These are phyloP conservation scores for Dorcus parallelipipedus DNA, from an alignment of 2,888 invertebrate species.

Conservation along the genomic window DNA sequence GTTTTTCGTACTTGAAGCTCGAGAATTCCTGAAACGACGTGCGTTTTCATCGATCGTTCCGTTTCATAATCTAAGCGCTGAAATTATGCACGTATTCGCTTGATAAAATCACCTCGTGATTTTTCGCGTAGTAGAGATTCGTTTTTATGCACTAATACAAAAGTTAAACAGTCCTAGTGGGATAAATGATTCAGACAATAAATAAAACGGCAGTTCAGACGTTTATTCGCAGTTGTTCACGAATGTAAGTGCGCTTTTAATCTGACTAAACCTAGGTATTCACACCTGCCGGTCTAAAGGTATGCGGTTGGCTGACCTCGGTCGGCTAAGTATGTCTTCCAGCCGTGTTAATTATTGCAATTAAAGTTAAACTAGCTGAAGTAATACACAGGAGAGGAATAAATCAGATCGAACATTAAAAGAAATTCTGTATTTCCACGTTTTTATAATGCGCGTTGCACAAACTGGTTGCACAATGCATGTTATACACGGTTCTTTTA, in stretches of 20 bases:
- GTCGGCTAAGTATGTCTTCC: constrained; percentile 28
- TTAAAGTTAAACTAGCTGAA: constrained; percentile 23
- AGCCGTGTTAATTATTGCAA: constrained; percentile 33
- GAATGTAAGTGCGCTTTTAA: constrained; percentile 15
- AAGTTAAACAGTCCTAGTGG: no score
- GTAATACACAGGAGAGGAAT: constrained; percentile 11
- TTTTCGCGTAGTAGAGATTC: no score
- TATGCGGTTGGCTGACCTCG: constrained; percentile 31
- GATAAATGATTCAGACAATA: constrained; percentile 13
- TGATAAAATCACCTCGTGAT: no score
- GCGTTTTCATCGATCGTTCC: no score
- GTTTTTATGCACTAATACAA: no score
- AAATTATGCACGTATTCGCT: no score
- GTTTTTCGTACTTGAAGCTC: no score
- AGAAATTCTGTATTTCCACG: constrained; percentile 1
- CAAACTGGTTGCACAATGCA: no score
- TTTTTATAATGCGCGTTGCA: no score
- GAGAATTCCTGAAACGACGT: no score
- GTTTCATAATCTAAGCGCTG: no score
- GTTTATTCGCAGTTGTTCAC: constrained; percentile 5
- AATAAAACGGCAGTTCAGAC: constrained; percentile 11
- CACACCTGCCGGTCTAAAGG: constrained; percentile 27
- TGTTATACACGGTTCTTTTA: no score
- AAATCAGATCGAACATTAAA: constrained; percentile 4
- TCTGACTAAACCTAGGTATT: constrained; percentile 24